A percentile compares a stretch with the other conserved stretches of the same genome.
Evolutionary conservation across 2,888 invertebrate genomes (phyloP).

Genomic region (Harpagoxenus sublaevis): DNA sequence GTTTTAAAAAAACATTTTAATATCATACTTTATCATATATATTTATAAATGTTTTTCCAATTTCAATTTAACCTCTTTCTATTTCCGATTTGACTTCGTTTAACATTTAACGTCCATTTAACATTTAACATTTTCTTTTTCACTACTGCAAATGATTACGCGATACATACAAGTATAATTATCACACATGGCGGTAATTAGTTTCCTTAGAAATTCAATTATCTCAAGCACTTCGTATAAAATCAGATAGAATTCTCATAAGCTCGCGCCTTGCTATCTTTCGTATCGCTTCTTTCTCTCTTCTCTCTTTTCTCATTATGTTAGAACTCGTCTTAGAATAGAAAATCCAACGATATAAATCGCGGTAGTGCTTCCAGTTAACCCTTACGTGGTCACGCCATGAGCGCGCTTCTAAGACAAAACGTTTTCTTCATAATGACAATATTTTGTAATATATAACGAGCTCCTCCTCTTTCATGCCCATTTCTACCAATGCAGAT

Average conservation of each 20-base stretch:
- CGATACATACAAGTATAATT: conserved; percentile 37
- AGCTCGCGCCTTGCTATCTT: conserved; percentile 28
- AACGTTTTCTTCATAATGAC: conserved; percentile 17
- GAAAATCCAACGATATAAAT: conserved; percentile 42
- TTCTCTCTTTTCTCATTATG: conserved; percentile 10
- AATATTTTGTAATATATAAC: neutral
- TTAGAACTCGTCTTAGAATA: neutral
- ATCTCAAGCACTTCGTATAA: conserved; percentile 24
- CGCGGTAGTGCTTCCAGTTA: conserved; percentile 24
- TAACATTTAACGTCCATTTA: conserved; percentile 1
- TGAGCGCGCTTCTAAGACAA: conserved; percentile 7
- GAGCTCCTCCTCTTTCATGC: neutral
- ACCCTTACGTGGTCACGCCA: conserved; percentile 9
- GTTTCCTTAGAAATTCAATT: conserved; percentile 49
- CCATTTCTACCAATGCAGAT: too few species aligned
- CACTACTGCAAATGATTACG: conserved; percentile 5
- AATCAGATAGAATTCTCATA: conserved; percentile 41
- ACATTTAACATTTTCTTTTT: conserved; percentile 3
- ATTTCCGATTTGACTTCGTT: neutral
- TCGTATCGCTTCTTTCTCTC: conserved; percentile 25
- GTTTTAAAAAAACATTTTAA: conserved; percentile 87
- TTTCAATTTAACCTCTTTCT: neutral
- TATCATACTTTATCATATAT: conserved; percentile 12
- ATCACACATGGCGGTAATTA: conserved; percentile 19
- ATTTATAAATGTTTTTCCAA: neutral